Percentiles rank a stretch among this genome's conserved stretches.
Conservation (phyloP, 2,888 invertebrate genomes). For the Gnatocerus cornutus region DNA sequence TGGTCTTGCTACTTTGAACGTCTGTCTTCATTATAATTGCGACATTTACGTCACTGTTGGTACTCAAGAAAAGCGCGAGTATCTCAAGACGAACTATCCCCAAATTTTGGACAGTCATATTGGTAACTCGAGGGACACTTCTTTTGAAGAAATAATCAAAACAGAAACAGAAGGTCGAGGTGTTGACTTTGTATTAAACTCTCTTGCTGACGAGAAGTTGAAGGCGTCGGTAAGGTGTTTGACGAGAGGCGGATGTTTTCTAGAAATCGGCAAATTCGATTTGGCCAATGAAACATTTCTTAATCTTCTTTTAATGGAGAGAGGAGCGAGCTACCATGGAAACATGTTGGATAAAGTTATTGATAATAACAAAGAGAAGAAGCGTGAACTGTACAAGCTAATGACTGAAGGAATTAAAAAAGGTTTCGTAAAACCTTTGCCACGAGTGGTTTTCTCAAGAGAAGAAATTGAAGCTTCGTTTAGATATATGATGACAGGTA, state of each 20-base stretch:
- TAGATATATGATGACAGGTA: conserved; percentile 77
- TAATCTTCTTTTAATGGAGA: conserved; percentile 80
- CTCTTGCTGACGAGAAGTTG: conserved; percentile 91
- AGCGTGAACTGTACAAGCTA: neutral
- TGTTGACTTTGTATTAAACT: conserved; percentile 93
- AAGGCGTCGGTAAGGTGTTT: conserved; percentile 67
- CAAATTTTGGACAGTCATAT: conserved; percentile 77
- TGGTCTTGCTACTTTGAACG: too few species aligned
- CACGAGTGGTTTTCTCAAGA: conserved; percentile 76
- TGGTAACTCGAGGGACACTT: conserved; percentile 90
- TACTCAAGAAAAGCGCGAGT: too few species aligned
- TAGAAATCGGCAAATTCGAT: conserved; percentile 80
- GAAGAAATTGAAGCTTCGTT: conserved; percentile 83
- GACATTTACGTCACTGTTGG: too few species aligned
- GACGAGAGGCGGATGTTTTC: conserved; percentile 72
- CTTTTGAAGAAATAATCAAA: conserved; percentile 90
- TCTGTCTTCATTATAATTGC: too few species aligned
- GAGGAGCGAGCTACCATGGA: conserved; percentile 83
- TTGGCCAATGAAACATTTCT: conserved; percentile 73
- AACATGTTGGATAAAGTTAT: conserved; percentile 77
- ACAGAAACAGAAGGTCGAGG: conserved; percentile 87
- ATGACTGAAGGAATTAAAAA: conserved; percentile 47
- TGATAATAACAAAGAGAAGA: neutral
- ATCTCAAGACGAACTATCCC: conserved; percentile 73
- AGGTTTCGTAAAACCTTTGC: conserved; percentile 82